These are phyloP conservation scores for Pelagia noctiluca DNA, from an alignment of 30 jellyfish, hydroid and myxozoan species.

Conservation along the genomic window DNA sequence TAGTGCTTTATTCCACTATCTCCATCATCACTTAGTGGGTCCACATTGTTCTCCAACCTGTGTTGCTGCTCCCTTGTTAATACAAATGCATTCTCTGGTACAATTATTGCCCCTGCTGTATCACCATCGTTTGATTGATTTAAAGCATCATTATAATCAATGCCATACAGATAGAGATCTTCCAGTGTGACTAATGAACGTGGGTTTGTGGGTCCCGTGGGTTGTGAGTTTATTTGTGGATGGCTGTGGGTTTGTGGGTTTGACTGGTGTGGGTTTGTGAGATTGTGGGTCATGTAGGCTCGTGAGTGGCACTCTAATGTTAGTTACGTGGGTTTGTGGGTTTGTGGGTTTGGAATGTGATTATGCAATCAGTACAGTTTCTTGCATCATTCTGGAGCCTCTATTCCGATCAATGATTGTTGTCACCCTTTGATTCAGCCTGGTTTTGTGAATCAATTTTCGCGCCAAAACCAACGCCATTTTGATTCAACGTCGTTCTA, in stretches of 20 bases:
- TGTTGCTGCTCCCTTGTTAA: constrained; percentile 2
- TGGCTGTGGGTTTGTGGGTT: no score
- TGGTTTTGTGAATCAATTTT: constrained; percentile 4
- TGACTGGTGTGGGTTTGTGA: constrained; percentile 25
- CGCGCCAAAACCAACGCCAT: constrained; percentile 33
- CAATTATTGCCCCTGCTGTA: constrained; percentile 4
- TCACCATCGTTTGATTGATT: neutral
- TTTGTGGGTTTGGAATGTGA: constrained; percentile 13
- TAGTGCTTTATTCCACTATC: constrained; percentile 1
- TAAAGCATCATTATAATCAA: neutral
- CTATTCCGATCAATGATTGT: constrained; percentile 14
- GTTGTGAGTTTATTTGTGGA: constrained; percentile 14
- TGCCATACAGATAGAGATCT: constrained; percentile 1
- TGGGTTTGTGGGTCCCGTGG: constrained; percentile 30
- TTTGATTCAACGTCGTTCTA: constrained; percentile 22
- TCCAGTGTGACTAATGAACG: constrained; percentile 17
- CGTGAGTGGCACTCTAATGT: constrained; percentile 23
- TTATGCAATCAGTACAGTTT: constrained; percentile 22
- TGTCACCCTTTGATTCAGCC: constrained; percentile 19
- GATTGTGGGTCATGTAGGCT: constrained; percentile 19
- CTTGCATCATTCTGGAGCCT: constrained; percentile 15
- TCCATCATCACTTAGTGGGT: constrained; percentile 6
- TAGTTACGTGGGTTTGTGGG: constrained; percentile 34
- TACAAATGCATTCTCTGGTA: constrained; percentile 3
- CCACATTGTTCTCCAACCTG: constrained; percentile 1